These are phyloP conservation scores for Carassius auratus DNA, from an alignment of 2,113 vertebrate species.

Conservation along the genomic window DNA sequence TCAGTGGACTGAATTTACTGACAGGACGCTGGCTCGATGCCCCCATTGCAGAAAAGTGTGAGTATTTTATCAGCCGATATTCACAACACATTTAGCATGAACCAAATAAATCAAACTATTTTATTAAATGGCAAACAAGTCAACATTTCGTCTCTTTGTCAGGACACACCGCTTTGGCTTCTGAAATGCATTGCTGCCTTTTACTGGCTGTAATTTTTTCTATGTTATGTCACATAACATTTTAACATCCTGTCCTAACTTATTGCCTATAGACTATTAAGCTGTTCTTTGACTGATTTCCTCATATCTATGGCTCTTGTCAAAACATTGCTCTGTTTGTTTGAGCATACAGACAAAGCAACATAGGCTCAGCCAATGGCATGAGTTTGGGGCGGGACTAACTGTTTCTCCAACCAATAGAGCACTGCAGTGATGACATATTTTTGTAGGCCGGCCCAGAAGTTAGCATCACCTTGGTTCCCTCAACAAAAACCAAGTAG, in stretches of 20 bases:
- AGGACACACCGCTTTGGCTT: not conserved
- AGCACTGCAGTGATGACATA: not conserved
- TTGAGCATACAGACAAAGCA: not conserved
- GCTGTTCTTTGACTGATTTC: not conserved
- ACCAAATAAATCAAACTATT: not conserved
- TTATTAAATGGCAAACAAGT: not conserved
- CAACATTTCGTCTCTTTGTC: not conserved
- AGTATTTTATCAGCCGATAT: conserved; percentile 66
- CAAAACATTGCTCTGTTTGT: not conserved
- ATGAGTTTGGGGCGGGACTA: not conserved
- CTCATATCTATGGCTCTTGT: not conserved
- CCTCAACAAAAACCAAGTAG: not conserved
- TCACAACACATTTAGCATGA: not conserved
- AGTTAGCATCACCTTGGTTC: not conserved
- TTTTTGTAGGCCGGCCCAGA: not conserved
- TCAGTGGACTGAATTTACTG: conserved; percentile 94
- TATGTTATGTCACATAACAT: not conserved
- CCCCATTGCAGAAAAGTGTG: conserved; percentile 94
- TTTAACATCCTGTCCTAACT: not conserved
- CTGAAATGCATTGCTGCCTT: not conserved
- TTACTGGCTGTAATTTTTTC: conserved; percentile 27
- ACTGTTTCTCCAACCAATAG: not conserved
- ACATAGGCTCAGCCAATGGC: not conserved
- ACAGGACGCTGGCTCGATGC: conserved; percentile 88
- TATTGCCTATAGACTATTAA: not conserved